Evolutionary conservation across 2,113 vertebrate species (phyloP), one percentile per base, ranked within the genome.

Genomic region (Anolis sagrei): DNA sequence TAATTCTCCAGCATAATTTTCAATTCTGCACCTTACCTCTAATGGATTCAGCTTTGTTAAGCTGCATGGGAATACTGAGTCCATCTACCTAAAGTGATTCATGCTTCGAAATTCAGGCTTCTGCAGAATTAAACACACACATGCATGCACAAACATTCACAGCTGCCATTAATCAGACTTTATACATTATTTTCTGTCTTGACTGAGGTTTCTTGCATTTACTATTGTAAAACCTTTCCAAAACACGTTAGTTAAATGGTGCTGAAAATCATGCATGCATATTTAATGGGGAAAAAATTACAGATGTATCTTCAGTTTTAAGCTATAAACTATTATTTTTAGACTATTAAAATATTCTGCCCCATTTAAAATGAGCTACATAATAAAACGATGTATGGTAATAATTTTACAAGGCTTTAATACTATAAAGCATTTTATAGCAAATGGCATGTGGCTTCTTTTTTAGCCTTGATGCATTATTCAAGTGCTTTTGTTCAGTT

Each of bases 161-260:
- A 91, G 80, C 88, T 90, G 70, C 34, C 88, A 87, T 94, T 93
- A 95, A 91, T 93, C 88, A 92, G 4, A 76, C 32, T 90, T 89
- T 92, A 84, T 58, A 83, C 86, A 89, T 93, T 91, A 88, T 69
- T 92, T 93, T 90, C 86, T 72, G 72, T 85, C 90, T 94, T 93
- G 81, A 74, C 88, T 92, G 93, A 95, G 79, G 95, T 94, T 94
- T 95, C 81, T 92, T 96, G 81, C 93, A 91, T 91, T 95, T 95
- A 89, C 80, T 91, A 86, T 93, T 94, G 93, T 93, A 94, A 95
- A 93, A 81, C 87, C 91, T 93, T 95, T 94, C 91, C 89, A 94
- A 95, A 96, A 95, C 86, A 93, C 87, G 91, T 96, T 94, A 94
- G 93, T 94, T 96, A 96, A 96, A 96, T 95, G 91, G 91, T 89